phyloP scores from a whole-genome alignment of 53 echinoderm and acorn worm species.

The Temnopleurus reevesii region DNA sequence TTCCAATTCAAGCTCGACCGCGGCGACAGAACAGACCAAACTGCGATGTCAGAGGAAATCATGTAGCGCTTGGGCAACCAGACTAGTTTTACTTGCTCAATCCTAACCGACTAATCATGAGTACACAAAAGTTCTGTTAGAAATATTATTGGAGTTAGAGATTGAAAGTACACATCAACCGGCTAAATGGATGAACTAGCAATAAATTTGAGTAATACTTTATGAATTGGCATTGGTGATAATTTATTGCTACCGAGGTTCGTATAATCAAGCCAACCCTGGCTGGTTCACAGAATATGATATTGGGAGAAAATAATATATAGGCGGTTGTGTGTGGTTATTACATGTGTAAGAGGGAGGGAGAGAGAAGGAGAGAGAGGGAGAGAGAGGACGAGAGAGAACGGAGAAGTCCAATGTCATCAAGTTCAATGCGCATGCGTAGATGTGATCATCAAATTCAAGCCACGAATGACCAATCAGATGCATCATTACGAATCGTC shows the following conservation, averaged over 20 bases:
- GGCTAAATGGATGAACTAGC: background rate
- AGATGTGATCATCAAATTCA: background rate
- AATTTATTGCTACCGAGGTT: slow-evolving; percentile 44
- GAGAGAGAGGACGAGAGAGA: slow-evolving; percentile 4
- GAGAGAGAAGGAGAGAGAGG: slow-evolving; percentile 22
- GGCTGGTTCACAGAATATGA: slow-evolving; percentile 27
- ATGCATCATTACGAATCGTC: background rate
- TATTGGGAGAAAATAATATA: background rate
- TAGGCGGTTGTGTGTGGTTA: slow-evolving; percentile 30
- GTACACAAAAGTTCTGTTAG: background rate
- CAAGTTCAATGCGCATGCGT: slow-evolving; percentile 48
- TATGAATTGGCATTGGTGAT: background rate
- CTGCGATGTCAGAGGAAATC: background rate
- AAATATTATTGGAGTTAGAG: background rate
- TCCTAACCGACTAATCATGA: background rate
- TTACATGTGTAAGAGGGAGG: background rate
- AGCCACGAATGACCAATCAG: slow-evolving; percentile 20
- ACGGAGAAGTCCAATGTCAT: background rate
- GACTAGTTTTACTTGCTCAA: slow-evolving; percentile 10
- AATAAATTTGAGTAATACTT: slow-evolving; percentile 24
- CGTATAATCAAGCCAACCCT: slow-evolving; percentile 36
- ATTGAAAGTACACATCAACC: background rate
- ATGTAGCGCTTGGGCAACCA: background rate
- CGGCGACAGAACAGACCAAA: background rate
- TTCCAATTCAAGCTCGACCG: background rate